A percentile compares a stretch with the other conserved stretches of the same genome.
Evolutionary conservation across 2,888 invertebrate species (phyloP).

Genomic region (Pachliopta kotzebuea): DNA sequence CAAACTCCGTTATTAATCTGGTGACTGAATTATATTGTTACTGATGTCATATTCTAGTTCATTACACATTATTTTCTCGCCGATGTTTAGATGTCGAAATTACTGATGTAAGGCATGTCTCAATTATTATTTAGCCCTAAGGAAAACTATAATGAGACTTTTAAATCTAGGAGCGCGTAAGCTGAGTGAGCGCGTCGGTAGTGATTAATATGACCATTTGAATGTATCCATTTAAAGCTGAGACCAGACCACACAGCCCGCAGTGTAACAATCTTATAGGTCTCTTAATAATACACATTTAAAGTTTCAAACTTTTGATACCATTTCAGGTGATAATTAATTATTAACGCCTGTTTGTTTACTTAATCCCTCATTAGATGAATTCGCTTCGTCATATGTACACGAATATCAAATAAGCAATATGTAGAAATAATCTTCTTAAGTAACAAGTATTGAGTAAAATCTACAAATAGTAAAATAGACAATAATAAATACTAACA

Average conservation of each 20-base stretch:
- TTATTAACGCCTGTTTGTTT: conserved; percentile 68
- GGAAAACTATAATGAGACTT: conserved; percentile 70
- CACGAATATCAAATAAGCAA: background rate
- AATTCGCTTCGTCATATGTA: conserved; percentile 30
- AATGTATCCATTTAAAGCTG: conserved; percentile 48
- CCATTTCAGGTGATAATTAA: conserved; percentile 67
- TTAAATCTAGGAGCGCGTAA: conserved; percentile 73
- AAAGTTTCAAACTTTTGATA: conserved; percentile 60
- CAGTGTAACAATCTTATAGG: conserved; percentile 39
- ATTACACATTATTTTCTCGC: background rate
- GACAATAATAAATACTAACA: conserved; percentile 48
- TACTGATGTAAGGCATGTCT: conserved; percentile 65
- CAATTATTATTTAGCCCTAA: conserved; percentile 78
- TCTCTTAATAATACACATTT: conserved; percentile 57
- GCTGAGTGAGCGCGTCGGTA: conserved; percentile 67
- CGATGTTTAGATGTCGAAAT: conserved; percentile 29
- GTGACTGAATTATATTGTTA: too few species aligned
- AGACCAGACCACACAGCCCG: conserved; percentile 56
- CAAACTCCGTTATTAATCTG: too few species aligned
- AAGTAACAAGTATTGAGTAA: conserved; percentile 13
- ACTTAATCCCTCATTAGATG: conserved; percentile 55
- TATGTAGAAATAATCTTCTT: background rate
- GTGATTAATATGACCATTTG: conserved; percentile 75
- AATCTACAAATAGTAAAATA: conserved; percentile 41
- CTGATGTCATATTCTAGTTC: too few species aligned